These are phyloP conservation scores for Acanthornis magna DNA, from an alignment of 2,797 vertebrate genomes.

Conservation along the genomic window DNA sequence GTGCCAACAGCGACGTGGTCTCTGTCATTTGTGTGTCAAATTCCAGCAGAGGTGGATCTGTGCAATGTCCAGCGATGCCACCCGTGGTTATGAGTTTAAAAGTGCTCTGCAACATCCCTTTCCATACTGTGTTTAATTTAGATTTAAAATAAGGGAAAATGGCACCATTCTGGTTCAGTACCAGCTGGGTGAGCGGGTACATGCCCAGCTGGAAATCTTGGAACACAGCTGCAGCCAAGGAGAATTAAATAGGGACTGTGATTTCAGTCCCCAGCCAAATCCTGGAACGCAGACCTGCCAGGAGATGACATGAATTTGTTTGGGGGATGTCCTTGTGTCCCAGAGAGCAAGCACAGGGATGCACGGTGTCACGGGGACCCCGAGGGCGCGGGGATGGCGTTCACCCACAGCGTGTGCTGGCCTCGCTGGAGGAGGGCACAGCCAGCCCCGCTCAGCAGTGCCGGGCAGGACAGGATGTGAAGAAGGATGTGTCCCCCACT, in stretches of 20 bases:
- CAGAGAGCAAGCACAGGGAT: not conserved
- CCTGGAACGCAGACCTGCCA: not conserved
- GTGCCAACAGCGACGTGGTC: not conserved
- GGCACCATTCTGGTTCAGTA: not conserved
- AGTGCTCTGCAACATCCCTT: not conserved
- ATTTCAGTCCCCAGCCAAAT: not conserved
- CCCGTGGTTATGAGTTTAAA: not conserved
- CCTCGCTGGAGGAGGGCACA: not conserved
- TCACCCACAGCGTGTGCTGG: not conserved
- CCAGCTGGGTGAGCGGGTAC: not conserved
- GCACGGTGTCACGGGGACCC: not conserved
- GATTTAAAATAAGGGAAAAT: not conserved
- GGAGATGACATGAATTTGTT: not conserved
- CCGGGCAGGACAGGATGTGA: not conserved
- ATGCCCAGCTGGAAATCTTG: not conserved
- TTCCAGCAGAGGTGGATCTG: not conserved
- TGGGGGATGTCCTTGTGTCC: not conserved
- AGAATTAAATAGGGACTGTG: not conserved
- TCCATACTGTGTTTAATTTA: not conserved
- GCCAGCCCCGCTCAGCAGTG: not conserved
- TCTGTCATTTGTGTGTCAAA: not conserved
- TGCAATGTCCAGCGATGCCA: not conserved
- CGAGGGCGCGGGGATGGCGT: not conserved
- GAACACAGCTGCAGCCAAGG: rapidly evolving
- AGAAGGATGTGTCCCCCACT: not conserved